These are phyloP conservation scores for Cotesia chilonis DNA, from an alignment of 1,140 invertebrate species.

Conservation along the genomic window DNA sequence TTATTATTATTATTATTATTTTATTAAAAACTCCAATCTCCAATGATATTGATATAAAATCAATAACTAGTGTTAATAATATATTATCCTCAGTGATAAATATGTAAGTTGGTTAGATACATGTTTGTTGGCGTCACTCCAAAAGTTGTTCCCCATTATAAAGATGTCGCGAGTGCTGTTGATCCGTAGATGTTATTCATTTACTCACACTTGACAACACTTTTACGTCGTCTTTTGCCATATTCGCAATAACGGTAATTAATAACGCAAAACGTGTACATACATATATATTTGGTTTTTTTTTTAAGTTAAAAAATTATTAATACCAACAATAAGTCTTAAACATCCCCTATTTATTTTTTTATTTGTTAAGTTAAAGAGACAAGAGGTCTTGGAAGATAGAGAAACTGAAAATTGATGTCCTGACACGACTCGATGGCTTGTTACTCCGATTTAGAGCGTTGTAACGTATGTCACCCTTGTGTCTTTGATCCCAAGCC, in stretches of 20 bases:
- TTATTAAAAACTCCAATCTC: slow-evolving; percentile 4
- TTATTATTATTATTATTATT: slow-evolving; percentile 23
- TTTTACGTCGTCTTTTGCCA: neutral
- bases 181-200: slow-evolving; percentile 8
- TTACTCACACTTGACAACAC: slow-evolving; percentile 8
- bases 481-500: slow-evolving; percentile 15
- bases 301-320: too few relatives aligned
- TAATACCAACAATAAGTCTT: too few relatives aligned
- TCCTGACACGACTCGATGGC: slow-evolving; percentile 53
- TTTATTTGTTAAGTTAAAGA: too few relatives aligned
- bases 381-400: slow-evolving; percentile 31
- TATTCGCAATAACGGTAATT: slow-evolving; percentile 43
- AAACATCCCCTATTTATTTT: too few relatives aligned
- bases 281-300: too few relatives aligned
- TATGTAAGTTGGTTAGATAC: neutral
- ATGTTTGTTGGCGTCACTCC: slow-evolving; percentile 23
- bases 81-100: neutral
- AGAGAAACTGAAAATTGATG: slow-evolving; percentile 49
- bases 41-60: neutral
- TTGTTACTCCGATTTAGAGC: slow-evolving; percentile 61
- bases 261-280: slow-evolving; percentile 50
- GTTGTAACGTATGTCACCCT: slow-evolving; percentile 37
- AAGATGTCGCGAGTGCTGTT: slow-evolving; percentile 31
- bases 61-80: too few relatives aligned
- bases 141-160: slow-evolving; percentile 32